Base-by-base conservation (phyloP, 92 coral and sea anemone genomes). In the Porites evermanni region DNA sequence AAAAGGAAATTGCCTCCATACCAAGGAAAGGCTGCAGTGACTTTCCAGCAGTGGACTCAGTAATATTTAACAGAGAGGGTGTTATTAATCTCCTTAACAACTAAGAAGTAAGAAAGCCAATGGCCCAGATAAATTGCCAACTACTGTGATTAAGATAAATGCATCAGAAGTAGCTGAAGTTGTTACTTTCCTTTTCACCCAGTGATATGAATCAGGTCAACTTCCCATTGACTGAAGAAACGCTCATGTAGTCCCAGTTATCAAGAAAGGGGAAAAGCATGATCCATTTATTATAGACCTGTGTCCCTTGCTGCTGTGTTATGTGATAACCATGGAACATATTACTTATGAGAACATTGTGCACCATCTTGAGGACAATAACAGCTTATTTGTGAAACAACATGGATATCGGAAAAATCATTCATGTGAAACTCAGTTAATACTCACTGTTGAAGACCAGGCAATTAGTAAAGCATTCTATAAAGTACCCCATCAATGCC, bases 291-390 rank as follows among this genome's bases (percentile, higher is more conserved):
- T 53, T 82, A 82, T 53, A 72, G 91, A 68, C 91, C 88, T 24
- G 88, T 88, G n/a, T 82, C 85, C 13, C 79, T 88, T 29, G 84
- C 92, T 52, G 68, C 72, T 9, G 81, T 67, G 1, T 72, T 71
- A 65, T 89, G 92, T 79, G 84, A 84, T 29, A 70, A 58, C 79
- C 20, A 89, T 89, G 89, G 89, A 89, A 59, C 92, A 89, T 77
- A 58, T 84, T 6, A 71, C 84, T 53, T 84, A 89, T 59, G 32
- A 74, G 68, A 89, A 78, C 81, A 84, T 89, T 50, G 78, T 89
- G 89, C 64, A 76, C 3, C 81, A 89, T 58, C 63, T 84, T 51
- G 82, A 89, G 63, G 26, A 66, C 61, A 12, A 53, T 82, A 19
- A 75, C 88, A 76, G 75, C 67, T 60, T 88, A 67, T 65, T 32